phyloP scores from a whole-genome alignment of 2,888 invertebrate species.

The Drosophila tripunctata region DNA sequence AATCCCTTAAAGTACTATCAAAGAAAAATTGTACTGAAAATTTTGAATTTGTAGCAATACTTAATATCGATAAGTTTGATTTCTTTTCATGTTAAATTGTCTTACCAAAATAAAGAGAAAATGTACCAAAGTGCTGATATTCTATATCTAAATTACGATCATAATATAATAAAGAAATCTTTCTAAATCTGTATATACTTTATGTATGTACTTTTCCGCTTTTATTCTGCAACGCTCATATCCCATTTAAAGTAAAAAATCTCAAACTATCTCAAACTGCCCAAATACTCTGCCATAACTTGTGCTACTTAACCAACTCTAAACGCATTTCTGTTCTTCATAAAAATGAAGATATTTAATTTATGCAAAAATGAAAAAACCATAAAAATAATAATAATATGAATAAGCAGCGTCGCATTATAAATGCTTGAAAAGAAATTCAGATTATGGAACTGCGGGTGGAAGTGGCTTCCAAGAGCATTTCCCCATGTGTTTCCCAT shows the following conservation, averaged over 20 bases:
- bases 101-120: no score
- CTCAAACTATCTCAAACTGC: not conserved
- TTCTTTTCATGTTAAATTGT: no score
- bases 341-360: conserved; percentile 50
- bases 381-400: conserved; percentile 36
- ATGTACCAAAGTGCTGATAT: no score
- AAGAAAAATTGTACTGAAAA: no score
- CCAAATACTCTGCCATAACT: not conserved
- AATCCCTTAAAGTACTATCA: not conserved
- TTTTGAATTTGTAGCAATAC: no score
- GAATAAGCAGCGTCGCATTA: conserved; percentile 59
- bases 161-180: no score
- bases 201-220: no score
- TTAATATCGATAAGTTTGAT: no score
- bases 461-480: conserved; percentile 46
- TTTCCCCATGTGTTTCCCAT: conserved; percentile 68
- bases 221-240: no score
- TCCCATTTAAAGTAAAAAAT: not conserved
- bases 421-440: conserved; percentile 73
- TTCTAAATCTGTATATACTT: no score
- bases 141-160: no score
- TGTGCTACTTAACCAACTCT: conserved; percentile 3
- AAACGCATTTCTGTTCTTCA: conserved; percentile 32
- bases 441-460: conserved; percentile 63
- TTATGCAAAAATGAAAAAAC: conserved; percentile 61